These are phyloP conservation scores for Ditula angustiorana DNA, from an alignment of 2,888 invertebrate species.

Conservation along the genomic window DNA sequence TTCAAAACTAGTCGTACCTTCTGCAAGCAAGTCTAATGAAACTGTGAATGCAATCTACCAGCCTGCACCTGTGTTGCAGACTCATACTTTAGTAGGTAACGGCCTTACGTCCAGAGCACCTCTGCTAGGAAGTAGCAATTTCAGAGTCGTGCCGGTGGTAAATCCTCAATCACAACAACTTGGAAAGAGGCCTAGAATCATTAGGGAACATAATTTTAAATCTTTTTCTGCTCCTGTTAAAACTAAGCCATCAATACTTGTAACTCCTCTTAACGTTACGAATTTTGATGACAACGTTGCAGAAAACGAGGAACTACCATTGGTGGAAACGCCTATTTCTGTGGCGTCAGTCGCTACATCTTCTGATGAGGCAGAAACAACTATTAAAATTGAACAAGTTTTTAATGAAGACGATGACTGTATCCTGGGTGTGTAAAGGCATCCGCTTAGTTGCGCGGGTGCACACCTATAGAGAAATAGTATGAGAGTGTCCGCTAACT, in stretches of 20 bases:
- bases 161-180: background rate
- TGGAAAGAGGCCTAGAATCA: background rate
- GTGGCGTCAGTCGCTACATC: background rate
- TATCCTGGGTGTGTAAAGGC: constrained; percentile 29
- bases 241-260: background rate
- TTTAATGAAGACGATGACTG: constrained; percentile 19
- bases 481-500: too few species aligned
- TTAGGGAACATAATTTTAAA: background rate
- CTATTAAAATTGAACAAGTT: background rate
- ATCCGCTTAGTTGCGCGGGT: too few species aligned
- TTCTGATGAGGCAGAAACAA: background rate
- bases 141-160: background rate
- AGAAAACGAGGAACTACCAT: background rate
- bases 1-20: background rate
- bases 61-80: background rate
- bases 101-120: background rate
- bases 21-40: background rate
- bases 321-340: background rate
- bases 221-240: background rate
- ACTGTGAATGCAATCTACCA: background rate
- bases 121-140: constrained; percentile 12
- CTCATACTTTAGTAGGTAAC: background rate
- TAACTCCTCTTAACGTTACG: background rate
- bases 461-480: too few species aligned
- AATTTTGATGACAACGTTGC: background rate